Base-by-base conservation (phyloP, 1,140 invertebrate genomes). In the Leptopilina clavipes region DNA sequence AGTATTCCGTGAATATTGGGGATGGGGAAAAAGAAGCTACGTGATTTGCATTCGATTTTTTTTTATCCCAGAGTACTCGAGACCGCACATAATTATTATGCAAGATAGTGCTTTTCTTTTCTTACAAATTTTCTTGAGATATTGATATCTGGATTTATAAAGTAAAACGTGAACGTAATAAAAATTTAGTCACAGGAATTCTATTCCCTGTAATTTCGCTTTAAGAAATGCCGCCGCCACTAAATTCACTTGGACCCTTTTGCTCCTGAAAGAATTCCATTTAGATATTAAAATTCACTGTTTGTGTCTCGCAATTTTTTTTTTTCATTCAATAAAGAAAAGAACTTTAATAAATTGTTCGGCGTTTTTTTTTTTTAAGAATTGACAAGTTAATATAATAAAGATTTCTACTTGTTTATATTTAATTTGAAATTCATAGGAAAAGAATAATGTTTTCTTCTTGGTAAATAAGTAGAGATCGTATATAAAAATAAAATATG, bases 61-160 rank as follows among this genome's bases (percentile, higher is more conserved):
- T n/a, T 3, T 12, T 22, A n/a, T n/a, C 7, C 19, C 10, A 5
- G 8, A 9, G 19, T 14, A 19, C 18, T 19, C 52, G 52, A 19
- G 37, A 40, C 52, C 52, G 19, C 14, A 65, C n/a, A n/a, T 65
- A 31, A 65, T 65, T 65, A 65, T 65, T 65, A 65, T 65, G 59
- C 59, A 31, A 65, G 59, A 31, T 14, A 65, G 59, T 12, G n/a
- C 25, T 14, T 25, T 65, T 11, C 25, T 65, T 65, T 65, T 31
- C 22, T 65, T 65, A 65, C 19, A 14, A 31, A 65, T 65, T 31
- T 65, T 65, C 25, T 25, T 12, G 25, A 37, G 59, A 37, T 65
- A 65, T 65, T 65, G 59, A 37, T 37, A 65, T 65, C 59, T 65
- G 12, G 59, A 65, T 65, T 31, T n/a, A n/a, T n/a, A 65, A 65